These are phyloP conservation scores for Toxonevra muliebris DNA, from an alignment of 2,888 invertebrate species.

Conservation along the genomic window DNA sequence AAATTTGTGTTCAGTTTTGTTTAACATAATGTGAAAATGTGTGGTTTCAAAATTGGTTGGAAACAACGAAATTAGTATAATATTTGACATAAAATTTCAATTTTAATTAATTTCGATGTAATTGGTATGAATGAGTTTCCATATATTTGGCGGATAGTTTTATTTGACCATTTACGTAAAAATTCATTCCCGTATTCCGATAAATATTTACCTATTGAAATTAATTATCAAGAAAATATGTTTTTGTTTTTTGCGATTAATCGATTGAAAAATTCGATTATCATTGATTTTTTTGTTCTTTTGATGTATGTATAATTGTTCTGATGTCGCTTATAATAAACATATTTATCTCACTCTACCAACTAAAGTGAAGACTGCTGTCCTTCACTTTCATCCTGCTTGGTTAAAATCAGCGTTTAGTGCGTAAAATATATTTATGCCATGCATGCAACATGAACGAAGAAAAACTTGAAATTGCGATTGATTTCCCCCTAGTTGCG, in stretches of 20 bases:
- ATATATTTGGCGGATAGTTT: no score
- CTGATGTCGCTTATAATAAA: slow-evolving; percentile 26
- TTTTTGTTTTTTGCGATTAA: no score
- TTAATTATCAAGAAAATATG: no score
- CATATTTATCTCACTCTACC: slow-evolving; percentile 16
- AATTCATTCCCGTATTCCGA: no score
- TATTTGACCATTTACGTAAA: no score
- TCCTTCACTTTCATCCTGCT: no score
- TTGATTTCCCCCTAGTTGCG: not conserved
- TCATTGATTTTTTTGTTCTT: slow-evolving; percentile 15
- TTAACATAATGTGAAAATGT: not conserved
- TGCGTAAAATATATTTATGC: no score
- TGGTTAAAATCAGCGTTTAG: no score
- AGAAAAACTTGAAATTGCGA: slow-evolving; percentile 10
- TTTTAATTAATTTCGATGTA: slow-evolving; percentile 18
- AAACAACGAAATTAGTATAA: not conserved
- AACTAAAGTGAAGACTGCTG: not conserved
- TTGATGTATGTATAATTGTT: slow-evolving; percentile 21
- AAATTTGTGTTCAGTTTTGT: not conserved
- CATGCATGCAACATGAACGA: slow-evolving; percentile 15
- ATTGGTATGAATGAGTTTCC: not conserved
- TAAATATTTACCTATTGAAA: no score
- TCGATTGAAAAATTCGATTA: slow-evolving; percentile 10
- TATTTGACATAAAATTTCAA: not conserved
- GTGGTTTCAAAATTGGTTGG: not conserved